Evolutionary conservation across 2,113 vertebrate species (phyloP), one percentile per base, ranked within the genome.

Genomic region (Charadrius vociferus): DNA sequence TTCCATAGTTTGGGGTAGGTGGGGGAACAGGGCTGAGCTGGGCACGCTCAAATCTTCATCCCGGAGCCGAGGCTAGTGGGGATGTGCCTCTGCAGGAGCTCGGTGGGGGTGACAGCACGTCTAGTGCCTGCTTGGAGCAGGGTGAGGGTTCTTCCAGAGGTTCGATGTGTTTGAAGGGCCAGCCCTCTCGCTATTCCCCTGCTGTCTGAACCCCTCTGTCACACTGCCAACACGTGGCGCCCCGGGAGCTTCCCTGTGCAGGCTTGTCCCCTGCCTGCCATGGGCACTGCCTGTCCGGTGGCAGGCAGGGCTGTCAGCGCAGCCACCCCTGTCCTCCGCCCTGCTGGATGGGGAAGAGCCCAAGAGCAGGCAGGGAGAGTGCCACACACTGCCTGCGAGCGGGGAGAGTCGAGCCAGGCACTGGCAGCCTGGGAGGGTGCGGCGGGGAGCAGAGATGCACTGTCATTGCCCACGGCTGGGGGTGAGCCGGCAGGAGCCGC

Each of bases 171-270:
- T 16, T 22, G 10, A 26, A 45, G 52, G 26, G 26, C 6, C 27
- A 22, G 7, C 14, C 6, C n/a, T 9, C 9, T 2, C 12, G 10
- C n/a, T 73, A 30, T 39, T 66, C 3, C 13, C 7, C 56, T 41
- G 19, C 17, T 67, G 13, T 24, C 53, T 61, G 49, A 15, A 16
- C 12, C 7, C 3, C 18, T 4, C 24, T 29, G 26, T 73, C 39
- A 29, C 26, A 2, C 68, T 81, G n/a, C 14, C 23, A 52, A 0
- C 12, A 3, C 0, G 0, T 1, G 1, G 16, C 26, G 32, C 8
- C 7, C 26, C 2, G 1, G 59, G 30, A 75, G n/a, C 58, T 61
- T 62, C 34, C 30, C 19, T 39, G 5, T 22, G 32, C n/a, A 4
- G 30, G 12, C 11, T 55, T 41, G n/a, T 81, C 55, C 27, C 63